A percentile compares a stretch with the other conserved stretches of the same genome.
phyloP scores from a whole-genome alignment of 2,888 invertebrate species.

The Enchytraeus crypticus region DNA sequence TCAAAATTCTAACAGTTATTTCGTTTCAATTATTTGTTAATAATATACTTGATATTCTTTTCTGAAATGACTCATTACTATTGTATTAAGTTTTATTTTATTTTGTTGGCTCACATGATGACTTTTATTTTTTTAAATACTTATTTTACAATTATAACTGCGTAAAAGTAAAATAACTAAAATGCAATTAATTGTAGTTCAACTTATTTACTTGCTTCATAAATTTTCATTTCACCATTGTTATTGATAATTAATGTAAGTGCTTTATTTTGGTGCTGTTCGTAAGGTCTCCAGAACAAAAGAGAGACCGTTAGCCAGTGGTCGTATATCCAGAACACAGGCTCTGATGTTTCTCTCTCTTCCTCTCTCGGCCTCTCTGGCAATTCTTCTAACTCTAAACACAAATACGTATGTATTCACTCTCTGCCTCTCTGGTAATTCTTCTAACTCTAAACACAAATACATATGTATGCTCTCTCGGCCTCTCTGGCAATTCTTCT shows the following conservation, averaged over 20 bases:
- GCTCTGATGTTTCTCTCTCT: constrained; percentile 73
- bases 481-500: constrained; percentile 70
- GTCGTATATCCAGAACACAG: constrained; percentile 63
- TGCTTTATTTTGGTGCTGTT: neutral
- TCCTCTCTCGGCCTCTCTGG: constrained; percentile 71
- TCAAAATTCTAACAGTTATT: too few species aligned
- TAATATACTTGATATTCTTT: too few species aligned
- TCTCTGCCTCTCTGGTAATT: constrained; percentile 69
- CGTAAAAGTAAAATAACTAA: too few species aligned
- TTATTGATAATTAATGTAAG: neutral
- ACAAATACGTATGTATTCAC: constrained; percentile 66
- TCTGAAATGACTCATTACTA: too few species aligned
- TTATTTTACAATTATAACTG: too few species aligned
- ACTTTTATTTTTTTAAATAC: too few species aligned
- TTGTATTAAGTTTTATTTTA: too few species aligned
- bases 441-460: constrained; percentile 86
- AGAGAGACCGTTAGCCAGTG: constrained; percentile 74
- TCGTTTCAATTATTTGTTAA: too few species aligned
- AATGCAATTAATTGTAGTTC: too few species aligned
- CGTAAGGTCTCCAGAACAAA: constrained; percentile 73
- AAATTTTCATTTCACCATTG: neutral
- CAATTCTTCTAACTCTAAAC: constrained; percentile 80
- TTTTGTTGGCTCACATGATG: too few species aligned
- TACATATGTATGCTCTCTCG: constrained; percentile 63
- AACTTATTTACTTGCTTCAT: too few species aligned